Percentiles rank a stretch among this genome's conserved stretches.
These are phyloP conservation scores for Habropoda laboriosa DNA, from an alignment of 1,140 invertebrate species.

Conservation along the genomic window DNA sequence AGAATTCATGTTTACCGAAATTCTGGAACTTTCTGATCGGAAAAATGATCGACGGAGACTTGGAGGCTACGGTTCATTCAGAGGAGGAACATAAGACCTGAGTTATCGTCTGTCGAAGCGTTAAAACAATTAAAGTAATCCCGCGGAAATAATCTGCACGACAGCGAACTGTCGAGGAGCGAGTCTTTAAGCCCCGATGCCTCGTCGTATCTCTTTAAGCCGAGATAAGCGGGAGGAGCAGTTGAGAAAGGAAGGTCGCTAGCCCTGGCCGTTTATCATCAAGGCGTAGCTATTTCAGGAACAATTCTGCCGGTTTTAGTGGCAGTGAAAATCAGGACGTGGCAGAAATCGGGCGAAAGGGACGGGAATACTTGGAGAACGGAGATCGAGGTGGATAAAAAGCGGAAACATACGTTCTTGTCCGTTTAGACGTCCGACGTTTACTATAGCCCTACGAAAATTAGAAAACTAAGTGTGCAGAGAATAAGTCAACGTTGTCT, in stretches of 20 bases:
- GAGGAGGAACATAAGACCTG: background rate
- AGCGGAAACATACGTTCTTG: background rate
- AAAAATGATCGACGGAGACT: background rate
- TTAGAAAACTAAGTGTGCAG: slow-evolving; percentile 18
- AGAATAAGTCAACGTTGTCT: slow-evolving; percentile 35
- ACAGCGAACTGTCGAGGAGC: slow-evolving; percentile 17
- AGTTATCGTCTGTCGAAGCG: slow-evolving; percentile 2
- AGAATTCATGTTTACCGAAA: too few species aligned
- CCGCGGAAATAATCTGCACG: slow-evolving; percentile 40
- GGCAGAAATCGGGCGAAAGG: slow-evolving; percentile 20
- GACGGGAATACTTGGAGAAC: background rate
- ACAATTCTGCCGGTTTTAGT: slow-evolving; percentile 42
- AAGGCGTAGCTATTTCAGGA: slow-evolving; percentile 37
- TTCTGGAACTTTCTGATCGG: too few species aligned
- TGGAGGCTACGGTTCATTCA: background rate
- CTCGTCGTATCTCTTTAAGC: slow-evolving; percentile 45
- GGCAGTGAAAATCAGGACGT: slow-evolving; percentile 35
- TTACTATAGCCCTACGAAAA: slow-evolving; percentile 24
- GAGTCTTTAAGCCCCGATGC: slow-evolving; percentile 30
- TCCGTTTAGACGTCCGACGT: slow-evolving; percentile 21
- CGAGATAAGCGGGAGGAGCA: slow-evolving; percentile 29
- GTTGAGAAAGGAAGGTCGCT: slow-evolving; percentile 16
- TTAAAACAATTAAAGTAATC: slow-evolving; percentile 50
- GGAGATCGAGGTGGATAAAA: background rate
- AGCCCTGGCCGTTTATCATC: slow-evolving; percentile 39